These are phyloP conservation scores for Eristalis tenax DNA, from an alignment of 2,888 invertebrate species.

Conservation along the genomic window DNA sequence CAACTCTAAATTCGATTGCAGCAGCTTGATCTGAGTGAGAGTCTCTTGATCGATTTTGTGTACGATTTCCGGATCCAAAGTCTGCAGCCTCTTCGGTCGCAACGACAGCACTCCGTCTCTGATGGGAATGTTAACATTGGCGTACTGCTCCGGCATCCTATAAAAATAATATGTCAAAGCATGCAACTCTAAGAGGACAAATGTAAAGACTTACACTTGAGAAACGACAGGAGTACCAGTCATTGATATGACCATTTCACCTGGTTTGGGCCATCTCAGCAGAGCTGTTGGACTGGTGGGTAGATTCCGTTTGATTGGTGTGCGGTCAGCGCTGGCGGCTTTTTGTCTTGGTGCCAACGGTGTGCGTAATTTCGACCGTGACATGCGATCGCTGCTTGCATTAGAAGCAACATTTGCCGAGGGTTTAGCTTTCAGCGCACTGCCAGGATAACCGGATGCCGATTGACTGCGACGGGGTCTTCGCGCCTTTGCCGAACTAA, in stretches of 20 bases:
- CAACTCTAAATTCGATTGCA: slow-evolving; percentile 79
- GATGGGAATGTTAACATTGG: slow-evolving; percentile 81
- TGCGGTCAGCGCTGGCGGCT: slow-evolving; percentile 80
- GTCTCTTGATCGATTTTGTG: slow-evolving; percentile 78
- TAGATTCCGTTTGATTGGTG: slow-evolving; percentile 66
- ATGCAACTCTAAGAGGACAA: neutral
- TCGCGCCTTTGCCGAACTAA: slow-evolving; percentile 79
- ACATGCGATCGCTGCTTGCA: slow-evolving; percentile 71
- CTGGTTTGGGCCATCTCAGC: slow-evolving; percentile 80
- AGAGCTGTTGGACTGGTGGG: slow-evolving; percentile 76
- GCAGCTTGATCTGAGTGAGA: slow-evolving; percentile 77
- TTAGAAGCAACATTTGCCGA: neutral
- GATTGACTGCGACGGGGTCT: slow-evolving; percentile 79
- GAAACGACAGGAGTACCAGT: slow-evolving; percentile 80
- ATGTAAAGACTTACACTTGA: slow-evolving; percentile 77
- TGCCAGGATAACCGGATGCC: slow-evolving; percentile 75
- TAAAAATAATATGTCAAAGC: slow-evolving; percentile 2
- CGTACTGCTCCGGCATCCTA: slow-evolving; percentile 78
- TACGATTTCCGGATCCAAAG: slow-evolving; percentile 76
- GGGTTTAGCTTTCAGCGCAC: slow-evolving; percentile 68
- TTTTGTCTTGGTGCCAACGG: slow-evolving; percentile 77
- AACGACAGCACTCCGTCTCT: slow-evolving; percentile 79
- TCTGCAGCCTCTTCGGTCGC: slow-evolving; percentile 78
- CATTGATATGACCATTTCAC: slow-evolving; percentile 80
- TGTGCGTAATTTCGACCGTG: slow-evolving; percentile 78